A percentile compares a stretch with the other conserved stretches of the same genome.
phyloP scores from a whole-genome alignment of 2,113 vertebrate species.

The Heliornis fulica region DNA sequence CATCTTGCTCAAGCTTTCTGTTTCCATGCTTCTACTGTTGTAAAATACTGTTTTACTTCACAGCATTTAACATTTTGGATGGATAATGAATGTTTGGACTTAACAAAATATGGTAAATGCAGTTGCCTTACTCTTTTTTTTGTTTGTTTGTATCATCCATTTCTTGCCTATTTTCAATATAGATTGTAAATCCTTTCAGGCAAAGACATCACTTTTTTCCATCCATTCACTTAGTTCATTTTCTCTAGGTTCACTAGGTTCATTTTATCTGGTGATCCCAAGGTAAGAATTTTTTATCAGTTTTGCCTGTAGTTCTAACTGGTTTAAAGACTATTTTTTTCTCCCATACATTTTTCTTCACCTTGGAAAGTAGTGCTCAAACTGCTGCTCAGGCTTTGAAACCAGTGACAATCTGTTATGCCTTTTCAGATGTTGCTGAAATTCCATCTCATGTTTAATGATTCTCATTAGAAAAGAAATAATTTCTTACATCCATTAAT shows the following conservation, averaged over 20 bases:
- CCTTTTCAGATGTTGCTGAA: slow-evolving; percentile 9
- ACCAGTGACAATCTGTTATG: neutral
- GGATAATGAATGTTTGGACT: neutral
- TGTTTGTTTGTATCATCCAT: neutral
- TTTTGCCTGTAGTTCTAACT: neutral
- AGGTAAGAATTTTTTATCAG: neutral
- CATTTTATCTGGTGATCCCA: neutral
- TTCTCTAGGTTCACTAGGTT: neutral
- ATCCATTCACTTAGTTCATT: neutral
- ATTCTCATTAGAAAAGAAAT: slow-evolving; percentile 13
- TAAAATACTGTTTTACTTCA: neutral
- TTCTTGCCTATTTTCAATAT: neutral
- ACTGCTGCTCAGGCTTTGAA: neutral
- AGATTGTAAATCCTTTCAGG: neutral
- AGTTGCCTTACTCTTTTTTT: neutral
- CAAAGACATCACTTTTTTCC: neutral
- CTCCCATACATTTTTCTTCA: neutral
- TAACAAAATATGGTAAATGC: neutral
- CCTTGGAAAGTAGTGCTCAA: neutral
- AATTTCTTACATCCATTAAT: neutral
- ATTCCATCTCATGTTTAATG: neutral
- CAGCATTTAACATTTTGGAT: neutral
- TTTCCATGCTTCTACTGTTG: neutral
- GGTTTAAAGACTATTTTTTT: neutral
- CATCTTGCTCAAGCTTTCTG: neutral